Base-by-base conservation (phyloP, 2,113 vertebrate genomes). In the Tragelaphus scriptus region DNA sequence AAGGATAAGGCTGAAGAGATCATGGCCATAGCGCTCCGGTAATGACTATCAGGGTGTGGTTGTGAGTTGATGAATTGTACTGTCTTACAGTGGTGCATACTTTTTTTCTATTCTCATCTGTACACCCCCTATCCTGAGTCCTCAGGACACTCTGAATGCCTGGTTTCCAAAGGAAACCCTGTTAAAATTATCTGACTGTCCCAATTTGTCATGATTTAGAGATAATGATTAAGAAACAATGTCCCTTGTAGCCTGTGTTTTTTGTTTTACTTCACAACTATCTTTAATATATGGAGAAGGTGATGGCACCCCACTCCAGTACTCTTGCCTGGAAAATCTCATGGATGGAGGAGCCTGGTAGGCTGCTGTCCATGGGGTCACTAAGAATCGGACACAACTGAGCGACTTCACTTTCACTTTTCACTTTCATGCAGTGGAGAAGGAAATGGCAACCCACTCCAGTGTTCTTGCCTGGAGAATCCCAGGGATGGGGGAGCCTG, bases 191-290 rank as follows among this genome's bases (percentile, higher is more conserved):
- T 63, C 59, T n/a, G 26, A 84, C 47, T 79, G 16, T 77, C 12
- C 44, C 17, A 81, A 23, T 51, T 96, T 98, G 59, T 92, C 71
- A 89, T 59, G 81, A 75, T 21, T 80, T 85, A 77, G 13, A 94
- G 40, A 68, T 79, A 49, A 77, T 86, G 36, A 40, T 26, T 71
- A 94, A 91, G 47, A 93, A 89, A 25, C 21, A 90, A 32, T 71
- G 94, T 91, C 25, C 65, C 0, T 84, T 84, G 4, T 86, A 87
- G 87, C 44, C 28, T 90, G 80, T 61, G 44, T 25, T 47, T 89
- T 96, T 87, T 88, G 68, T 87, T 90, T 82, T 77, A 88, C 86
- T 96, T 82, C 68, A 95, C 30, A 95, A 47, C 84, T 90, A 36
- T 47, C 47, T 25, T 55, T 25, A 56, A 56, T 85, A 97, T 14